Conservation (phyloP, 2,113 vertebrate genomes). For the Rostratula benghalensis region DNA sequence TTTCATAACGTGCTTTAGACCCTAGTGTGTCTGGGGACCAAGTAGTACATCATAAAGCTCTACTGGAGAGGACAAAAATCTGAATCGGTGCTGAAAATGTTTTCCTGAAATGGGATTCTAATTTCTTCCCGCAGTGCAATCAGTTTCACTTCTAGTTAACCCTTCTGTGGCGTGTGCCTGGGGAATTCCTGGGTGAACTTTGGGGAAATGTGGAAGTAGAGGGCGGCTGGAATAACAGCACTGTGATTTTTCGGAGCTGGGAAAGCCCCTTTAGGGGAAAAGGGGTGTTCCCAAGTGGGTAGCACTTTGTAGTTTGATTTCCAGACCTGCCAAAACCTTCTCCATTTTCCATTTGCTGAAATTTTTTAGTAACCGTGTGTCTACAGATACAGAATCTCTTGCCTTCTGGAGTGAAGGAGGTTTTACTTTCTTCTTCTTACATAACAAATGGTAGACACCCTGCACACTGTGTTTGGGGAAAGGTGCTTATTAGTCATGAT, state of each 20-base stretch:
- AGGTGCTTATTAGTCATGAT: not conserved
- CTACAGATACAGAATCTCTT: not conserved
- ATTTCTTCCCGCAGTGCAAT: not conserved
- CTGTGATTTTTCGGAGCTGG: not conserved
- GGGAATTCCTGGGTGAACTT: not conserved
- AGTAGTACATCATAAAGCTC: not conserved
- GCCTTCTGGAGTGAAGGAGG: not conserved
- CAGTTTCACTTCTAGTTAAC: conserved; percentile 26
- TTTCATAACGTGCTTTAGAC: not conserved
- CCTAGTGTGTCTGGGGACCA: not conserved
- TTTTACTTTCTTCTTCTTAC: not conserved
- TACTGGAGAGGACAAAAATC: not conserved
- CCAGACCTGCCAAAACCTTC: not conserved
- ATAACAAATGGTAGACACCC: not conserved
- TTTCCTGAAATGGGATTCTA: not conserved
- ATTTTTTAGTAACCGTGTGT: not conserved
- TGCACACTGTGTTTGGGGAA: not conserved
- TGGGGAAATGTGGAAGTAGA: not conserved
- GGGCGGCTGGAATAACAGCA: not conserved
- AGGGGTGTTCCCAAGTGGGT: not conserved
- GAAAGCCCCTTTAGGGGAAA: not conserved
- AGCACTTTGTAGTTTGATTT: not conserved
- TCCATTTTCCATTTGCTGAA: not conserved
- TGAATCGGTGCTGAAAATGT: not conserved
- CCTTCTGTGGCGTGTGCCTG: not conserved